A percentile compares a stretch with the other conserved stretches of the same genome.
These are phyloP conservation scores for Eptesicus fuscus DNA, from an alignment of 2,113 vertebrate genomes.

Conservation along the genomic window DNA sequence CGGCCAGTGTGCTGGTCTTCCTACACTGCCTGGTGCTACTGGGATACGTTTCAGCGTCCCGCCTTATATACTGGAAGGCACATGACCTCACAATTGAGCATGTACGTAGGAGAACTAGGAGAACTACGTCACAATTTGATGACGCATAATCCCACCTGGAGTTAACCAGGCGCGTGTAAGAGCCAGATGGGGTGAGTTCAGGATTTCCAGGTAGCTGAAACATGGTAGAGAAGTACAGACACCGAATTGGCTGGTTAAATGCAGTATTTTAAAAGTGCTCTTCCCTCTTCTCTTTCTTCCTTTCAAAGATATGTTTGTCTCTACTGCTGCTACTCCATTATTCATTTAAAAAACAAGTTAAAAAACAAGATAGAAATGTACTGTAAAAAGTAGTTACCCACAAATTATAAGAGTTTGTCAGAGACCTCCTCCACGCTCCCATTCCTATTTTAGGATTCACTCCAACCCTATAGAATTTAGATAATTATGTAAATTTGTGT, in stretches of 20 bases:
- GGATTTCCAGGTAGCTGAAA: background rate
- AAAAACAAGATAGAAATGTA: background rate
- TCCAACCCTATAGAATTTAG: background rate
- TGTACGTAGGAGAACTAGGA: rapidly evolving
- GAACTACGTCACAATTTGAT: background rate
- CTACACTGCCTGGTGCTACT: background rate
- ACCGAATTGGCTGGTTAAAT: background rate
- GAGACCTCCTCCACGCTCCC: background rate
- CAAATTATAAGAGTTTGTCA: background rate
- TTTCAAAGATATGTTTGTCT: background rate
- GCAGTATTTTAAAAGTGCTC: background rate
- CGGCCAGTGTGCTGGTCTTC: rapidly evolving
- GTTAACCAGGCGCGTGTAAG: background rate
- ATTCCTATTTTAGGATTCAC: background rate
- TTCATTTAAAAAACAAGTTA: background rate
- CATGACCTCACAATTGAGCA: background rate
- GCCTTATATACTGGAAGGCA: background rate
- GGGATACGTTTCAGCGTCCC: rapidly evolving
- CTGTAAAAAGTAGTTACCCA: background rate
- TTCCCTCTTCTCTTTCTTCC: background rate
- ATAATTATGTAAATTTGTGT: background rate
- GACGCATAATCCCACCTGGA: background rate
- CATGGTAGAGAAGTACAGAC: background rate
- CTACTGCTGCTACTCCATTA: background rate
- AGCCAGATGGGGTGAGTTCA: background rate